phyloP scores from a whole-genome alignment of 2,113 vertebrate genomes.

The Gobiocypris rarus region DNA sequence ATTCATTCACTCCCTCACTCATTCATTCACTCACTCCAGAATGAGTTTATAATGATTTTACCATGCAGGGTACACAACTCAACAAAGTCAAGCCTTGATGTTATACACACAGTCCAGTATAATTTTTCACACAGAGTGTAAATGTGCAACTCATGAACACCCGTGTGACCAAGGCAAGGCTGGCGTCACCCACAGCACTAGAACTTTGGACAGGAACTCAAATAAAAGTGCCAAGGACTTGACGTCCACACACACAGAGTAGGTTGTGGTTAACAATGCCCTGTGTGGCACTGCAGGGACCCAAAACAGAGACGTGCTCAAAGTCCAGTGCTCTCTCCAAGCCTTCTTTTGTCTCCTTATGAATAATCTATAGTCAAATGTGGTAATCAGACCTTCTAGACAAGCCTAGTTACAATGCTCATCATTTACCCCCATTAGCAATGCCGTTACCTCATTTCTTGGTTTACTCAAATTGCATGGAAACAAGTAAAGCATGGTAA shows the following conservation, averaged over 20 bases:
- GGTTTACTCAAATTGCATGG: conserved; percentile 74
- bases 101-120: not conserved
- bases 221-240: conserved; percentile 59
- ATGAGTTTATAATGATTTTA: not conserved
- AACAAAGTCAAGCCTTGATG: not conserved
- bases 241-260: conserved; percentile 48
- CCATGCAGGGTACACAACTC: not conserved
- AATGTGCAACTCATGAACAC: conserved; percentile 4
- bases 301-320: conserved; percentile 61
- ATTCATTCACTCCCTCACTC: no score
- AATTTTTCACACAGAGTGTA: conserved; percentile 38
- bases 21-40: no score
- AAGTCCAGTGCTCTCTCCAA: conserved; percentile 63
- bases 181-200: conserved; percentile 49
- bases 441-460: conserved; percentile 76
- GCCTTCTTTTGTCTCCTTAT: conserved; percentile 70
- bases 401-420: conserved; percentile 66
- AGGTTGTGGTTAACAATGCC: conserved; percentile 54
- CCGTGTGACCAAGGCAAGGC: conserved; percentile 31
- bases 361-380: conserved; percentile 73
- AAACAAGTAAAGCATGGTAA: conserved; percentile 73
- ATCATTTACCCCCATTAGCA: conserved; percentile 73
- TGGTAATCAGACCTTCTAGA: conserved; percentile 71
- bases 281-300: conserved; percentile 48
- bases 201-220: conserved; percentile 59